Conservation (phyloP, 2,113 vertebrate species). For the Puma concolor region DNA sequence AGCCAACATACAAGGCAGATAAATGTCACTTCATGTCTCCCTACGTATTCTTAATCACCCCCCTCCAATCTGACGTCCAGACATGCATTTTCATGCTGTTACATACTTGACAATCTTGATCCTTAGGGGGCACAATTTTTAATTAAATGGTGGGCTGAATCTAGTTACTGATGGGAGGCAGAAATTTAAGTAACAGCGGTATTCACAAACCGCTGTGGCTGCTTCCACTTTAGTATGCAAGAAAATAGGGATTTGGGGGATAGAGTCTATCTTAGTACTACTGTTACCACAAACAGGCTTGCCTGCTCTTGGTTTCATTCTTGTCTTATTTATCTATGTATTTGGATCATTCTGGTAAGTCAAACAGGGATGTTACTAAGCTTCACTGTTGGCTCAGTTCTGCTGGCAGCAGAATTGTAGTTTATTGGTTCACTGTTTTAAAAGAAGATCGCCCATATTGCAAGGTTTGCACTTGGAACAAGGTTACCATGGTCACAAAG, state of each 20-base stretch:
- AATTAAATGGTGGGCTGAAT: not conserved
- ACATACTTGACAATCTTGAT: not conserved
- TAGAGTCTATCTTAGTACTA: not conserved
- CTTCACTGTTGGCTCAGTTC: not conserved
- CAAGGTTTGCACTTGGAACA: not conserved
- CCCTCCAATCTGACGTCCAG: fast-evolving
- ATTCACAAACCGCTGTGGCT: not conserved
- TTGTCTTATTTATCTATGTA: not conserved
- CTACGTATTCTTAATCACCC: not conserved
- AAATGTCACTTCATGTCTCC: not conserved
- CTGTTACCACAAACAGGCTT: not conserved
- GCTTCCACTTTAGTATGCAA: not conserved
- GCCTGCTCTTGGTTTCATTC: not conserved
- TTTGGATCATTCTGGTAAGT: not conserved
- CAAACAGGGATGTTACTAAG: not conserved
- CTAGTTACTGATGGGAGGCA: not conserved
- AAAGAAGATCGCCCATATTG: not conserved
- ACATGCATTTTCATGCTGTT: not conserved
- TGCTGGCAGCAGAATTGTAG: not conserved
- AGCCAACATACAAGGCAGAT: not conserved
- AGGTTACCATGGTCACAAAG: not conserved
- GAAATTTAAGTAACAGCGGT: not conserved
- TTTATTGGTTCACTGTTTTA: conserved; percentile 1
- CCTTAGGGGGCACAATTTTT: not conserved
- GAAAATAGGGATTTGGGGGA: not conserved